Evolutionary conservation across 2,888 invertebrate species (phyloP).

Genomic region (Cataglyphis cursor): DNA sequence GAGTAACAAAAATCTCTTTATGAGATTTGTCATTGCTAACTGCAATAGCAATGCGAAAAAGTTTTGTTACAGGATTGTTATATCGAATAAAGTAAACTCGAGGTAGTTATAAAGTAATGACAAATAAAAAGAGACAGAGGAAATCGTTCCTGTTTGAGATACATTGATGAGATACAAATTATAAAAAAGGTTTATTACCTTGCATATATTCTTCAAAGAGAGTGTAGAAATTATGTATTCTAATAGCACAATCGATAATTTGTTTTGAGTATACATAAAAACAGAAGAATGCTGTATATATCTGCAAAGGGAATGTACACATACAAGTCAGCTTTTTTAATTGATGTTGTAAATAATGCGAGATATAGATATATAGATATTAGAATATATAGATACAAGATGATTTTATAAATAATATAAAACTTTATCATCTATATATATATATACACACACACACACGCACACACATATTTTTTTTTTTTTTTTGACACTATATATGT

Average conservation of each 20-base stretch:
- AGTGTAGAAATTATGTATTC: conserved; percentile 34
- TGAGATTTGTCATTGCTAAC: not conserved
- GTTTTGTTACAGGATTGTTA: conserved; percentile 5
- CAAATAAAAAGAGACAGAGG: not conserved
- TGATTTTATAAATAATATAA: conserved; percentile 74
- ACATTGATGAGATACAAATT: not conserved
- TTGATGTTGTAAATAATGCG: conserved; percentile 71
- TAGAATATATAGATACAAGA: conserved; percentile 54
- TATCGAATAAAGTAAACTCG: conserved; percentile 4
- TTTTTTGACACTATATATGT: not conserved
- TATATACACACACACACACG: too few relatives aligned
- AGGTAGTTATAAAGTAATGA: conserved; percentile 18
- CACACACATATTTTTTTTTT: too few relatives aligned
- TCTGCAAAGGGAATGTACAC: conserved; percentile 47
- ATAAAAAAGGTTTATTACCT: conserved; percentile 19
- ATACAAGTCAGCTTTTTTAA: conserved; percentile 69
- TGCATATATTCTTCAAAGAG: conserved; percentile 2
- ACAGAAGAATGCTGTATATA: conserved; percentile 68
- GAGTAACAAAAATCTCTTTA: conserved; percentile 24
- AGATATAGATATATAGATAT: conserved; percentile 34
- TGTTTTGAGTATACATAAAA: conserved; percentile 19
- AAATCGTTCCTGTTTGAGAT: conserved; percentile 33
- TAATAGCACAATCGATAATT: conserved; percentile 32
- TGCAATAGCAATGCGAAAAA: not conserved
- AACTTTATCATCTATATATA: conserved; percentile 56